Conservation (phyloP, 2,113 vertebrate species). For the Nettapus auritus region DNA sequence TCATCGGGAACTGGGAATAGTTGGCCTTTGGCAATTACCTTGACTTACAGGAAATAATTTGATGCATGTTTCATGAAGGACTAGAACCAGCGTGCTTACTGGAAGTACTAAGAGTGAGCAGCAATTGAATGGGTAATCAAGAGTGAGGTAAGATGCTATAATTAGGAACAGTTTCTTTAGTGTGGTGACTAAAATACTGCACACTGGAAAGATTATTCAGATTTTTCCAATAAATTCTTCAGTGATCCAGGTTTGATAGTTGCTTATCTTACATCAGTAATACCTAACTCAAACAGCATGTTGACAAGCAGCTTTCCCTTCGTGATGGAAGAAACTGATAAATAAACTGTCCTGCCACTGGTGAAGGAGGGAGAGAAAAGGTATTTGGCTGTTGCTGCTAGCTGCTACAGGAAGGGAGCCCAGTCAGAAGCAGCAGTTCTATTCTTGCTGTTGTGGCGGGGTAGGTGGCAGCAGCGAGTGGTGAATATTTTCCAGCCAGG, state of each 20-base stretch:
- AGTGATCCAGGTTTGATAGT: background rate
- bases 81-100: background rate
- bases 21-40: background rate
- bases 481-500: background rate
- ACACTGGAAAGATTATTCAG: background rate
- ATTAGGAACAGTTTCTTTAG: background rate
- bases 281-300: background rate
- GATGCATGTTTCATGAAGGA: background rate
- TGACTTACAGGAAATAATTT: background rate
- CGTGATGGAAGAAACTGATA: too few relatives aligned
- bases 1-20: background rate
- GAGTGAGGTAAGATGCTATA: background rate
- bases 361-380: background rate
- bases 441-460: background rate
- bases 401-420: background rate
- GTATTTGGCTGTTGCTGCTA: background rate
- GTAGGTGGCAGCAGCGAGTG: background rate
- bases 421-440: rapidly evolving
- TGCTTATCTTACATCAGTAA: background rate
- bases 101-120: background rate
- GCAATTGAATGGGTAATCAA: background rate
- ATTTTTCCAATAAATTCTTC: background rate
- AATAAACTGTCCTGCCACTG: background rate
- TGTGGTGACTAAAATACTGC: background rate
- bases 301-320: background rate